Percentiles rank a stretch among this genome's conserved stretches.
Conservation (phyloP, 1,140 invertebrate species). For the Rhizoglyphus robini region DNA sequence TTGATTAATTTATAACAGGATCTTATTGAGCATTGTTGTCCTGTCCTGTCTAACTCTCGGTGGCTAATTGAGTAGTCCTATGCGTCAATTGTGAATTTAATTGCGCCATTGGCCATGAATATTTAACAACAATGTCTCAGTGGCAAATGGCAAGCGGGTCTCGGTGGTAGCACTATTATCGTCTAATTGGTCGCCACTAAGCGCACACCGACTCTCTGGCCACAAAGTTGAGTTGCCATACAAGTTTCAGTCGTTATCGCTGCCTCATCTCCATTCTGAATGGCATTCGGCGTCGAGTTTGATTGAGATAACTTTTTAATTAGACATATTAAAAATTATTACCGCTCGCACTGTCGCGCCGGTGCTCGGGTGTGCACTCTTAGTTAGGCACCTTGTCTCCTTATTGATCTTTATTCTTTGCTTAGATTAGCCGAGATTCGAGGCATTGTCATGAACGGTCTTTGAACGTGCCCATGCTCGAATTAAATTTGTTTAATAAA, state of each 20-base stretch:
- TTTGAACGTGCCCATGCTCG: not conserved
- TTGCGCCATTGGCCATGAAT: no score
- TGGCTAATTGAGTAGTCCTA: not conserved
- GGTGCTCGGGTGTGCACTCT: not conserved
- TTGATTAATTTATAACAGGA: not conserved
- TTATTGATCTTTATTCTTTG: slow-evolving; percentile 7
- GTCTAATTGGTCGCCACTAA: not conserved
- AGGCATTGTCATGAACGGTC: not conserved
- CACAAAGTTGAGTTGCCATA: no score
- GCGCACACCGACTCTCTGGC: no score
- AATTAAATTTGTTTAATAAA: no score
- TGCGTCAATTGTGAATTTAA: not conserved
- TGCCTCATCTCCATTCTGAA: not conserved
- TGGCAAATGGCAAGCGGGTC: no score
- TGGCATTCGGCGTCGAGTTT: not conserved
- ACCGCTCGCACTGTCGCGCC: no score
- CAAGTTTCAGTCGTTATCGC: no score
- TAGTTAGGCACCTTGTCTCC: no score
- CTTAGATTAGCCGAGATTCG: not conserved
- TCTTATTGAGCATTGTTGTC: not conserved
- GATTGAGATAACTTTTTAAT: slow-evolving; percentile 14
- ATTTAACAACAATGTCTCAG: no score
- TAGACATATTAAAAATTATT: slow-evolving; percentile 11
- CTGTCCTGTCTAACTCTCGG: not conserved
- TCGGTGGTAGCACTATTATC: not conserved